Base-by-base conservation (phyloP, 2,888 invertebrate species). In the Xanthostigma xanthostigma region DNA sequence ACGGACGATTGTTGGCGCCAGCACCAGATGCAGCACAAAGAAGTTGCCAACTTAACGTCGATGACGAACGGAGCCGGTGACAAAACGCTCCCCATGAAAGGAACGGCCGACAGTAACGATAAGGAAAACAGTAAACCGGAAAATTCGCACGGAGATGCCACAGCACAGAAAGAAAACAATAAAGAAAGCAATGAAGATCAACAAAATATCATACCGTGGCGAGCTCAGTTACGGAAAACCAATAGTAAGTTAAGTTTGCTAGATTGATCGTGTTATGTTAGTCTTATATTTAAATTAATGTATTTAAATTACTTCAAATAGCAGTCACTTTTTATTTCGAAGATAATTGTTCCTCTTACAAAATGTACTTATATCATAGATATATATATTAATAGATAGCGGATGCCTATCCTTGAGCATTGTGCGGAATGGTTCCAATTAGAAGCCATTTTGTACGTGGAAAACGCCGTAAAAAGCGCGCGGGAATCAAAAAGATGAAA, bases 221-320 rank as follows among this genome's bases (percentile, higher is more conserved):
- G 90, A 59, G 88, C 90, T 35, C 88, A 90, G 60, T 71, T 91
- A 44, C 77, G 90, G 62, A 91, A 91, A 68, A 91, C 91, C 12
- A 90, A 90, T 67, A 90, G 90, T 72, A 88, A 86, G 63, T 75
- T 91, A 52, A 89, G 86, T 66, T 73, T 90, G 57, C 74, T 89
- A 60, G 88, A 85, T 64, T 77, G 61, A 62, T 39, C 14, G 14
- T 41, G 36, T 44, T 13, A 46, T 33, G 50, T 46, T 36, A 41
- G 42, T 34, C 40, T 44, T 44, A 14, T 27, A 27, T 27, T 27
- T 27, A 27, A 27, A 27, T 27, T 27, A 27, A 27, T 27, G 27
- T 49, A 37, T 48, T 47, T 41, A 14, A 14, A 41, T 17, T 17
- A 14, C 5, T 42, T 42, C 5, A 27, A 42, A n/a, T 9, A n/a